Evolutionary conservation across 2,113 vertebrate genomes (phyloP).

Genomic region (Ondatra zibethicus): DNA sequence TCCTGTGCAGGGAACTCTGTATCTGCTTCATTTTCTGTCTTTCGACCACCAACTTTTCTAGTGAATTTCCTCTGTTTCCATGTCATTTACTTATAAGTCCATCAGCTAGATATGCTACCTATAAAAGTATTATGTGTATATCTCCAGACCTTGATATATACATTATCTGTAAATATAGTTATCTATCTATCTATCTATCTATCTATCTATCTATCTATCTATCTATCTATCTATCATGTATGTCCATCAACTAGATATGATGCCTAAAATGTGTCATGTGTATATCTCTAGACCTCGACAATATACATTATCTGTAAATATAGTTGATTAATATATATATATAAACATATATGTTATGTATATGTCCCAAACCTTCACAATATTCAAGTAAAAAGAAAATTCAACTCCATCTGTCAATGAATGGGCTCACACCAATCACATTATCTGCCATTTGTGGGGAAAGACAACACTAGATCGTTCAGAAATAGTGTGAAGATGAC

Average conservation of each 20-base stretch:
- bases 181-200: too few relatives aligned
- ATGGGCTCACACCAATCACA: not conserved
- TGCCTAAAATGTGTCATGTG: not conserved
- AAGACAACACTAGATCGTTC: not conserved
- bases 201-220: too few relatives aligned
- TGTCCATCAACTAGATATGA: conserved; percentile 17
- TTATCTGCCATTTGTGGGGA: not conserved
- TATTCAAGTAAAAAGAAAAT: not conserved
- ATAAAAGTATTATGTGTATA: not conserved
- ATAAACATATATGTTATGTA: not conserved
- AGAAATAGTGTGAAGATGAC: conserved; percentile 21
- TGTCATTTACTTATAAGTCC: not conserved
- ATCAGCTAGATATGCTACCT: conserved; percentile 21
- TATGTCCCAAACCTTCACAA: not conserved
- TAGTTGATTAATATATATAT: not conserved
- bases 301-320: not conserved
- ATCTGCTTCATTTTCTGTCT: not conserved
- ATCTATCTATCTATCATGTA: too few relatives aligned
- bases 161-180: not conserved
- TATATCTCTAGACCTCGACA: not conserved
- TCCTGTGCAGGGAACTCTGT: conserved; percentile 9
- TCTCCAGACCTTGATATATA: not conserved
- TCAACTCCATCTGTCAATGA: not conserved
- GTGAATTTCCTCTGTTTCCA: not conserved
- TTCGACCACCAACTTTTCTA: not conserved